A percentile compares a stretch with the other conserved stretches of the same genome.
Conservation (phyloP, 1,140 invertebrate species). For the Cotesia glomerata region DNA sequence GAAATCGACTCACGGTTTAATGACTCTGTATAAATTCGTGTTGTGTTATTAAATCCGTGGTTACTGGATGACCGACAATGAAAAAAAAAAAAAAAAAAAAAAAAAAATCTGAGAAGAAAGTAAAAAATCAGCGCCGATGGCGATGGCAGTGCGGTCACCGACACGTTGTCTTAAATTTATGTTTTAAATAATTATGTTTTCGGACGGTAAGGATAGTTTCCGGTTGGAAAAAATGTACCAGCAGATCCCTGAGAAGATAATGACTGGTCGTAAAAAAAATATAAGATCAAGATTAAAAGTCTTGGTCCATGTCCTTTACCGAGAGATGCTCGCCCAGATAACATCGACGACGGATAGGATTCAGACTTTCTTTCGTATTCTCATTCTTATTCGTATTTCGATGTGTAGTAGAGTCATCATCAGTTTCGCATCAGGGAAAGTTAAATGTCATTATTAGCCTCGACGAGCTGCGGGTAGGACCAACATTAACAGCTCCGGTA, state of each 20-base stretch:
- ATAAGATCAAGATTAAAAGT: background rate
- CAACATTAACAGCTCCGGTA: no score
- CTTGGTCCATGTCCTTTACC: background rate
- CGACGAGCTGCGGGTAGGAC: no score
- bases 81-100: background rate
- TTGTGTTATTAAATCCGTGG: slow-evolving; percentile 23
- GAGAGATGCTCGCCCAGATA: slow-evolving; percentile 16
- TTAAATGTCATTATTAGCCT: background rate
- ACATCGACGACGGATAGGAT: background rate
- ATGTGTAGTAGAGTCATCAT: slow-evolving; percentile 21
- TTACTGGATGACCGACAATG: background rate
- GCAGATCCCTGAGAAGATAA: background rate
- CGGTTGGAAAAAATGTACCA: slow-evolving; percentile 14
- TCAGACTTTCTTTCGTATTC: slow-evolving; percentile 2
- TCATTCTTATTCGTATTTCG: no score
- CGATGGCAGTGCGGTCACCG: no score
- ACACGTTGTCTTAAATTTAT: no score
- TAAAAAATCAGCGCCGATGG: no score
- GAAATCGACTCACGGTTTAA: slow-evolving; percentile 11
- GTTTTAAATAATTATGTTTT: no score
- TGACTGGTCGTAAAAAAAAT: slow-evolving; percentile 1
- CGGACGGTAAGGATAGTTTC: no score
- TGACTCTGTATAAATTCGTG: background rate
- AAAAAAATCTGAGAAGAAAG: background rate
- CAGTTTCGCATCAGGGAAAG: slow-evolving; percentile 6